Evolutionary conservation across 2,113 vertebrate genomes (phyloP), one percentile per base, ranked within the genome.

Genomic region (Amphiprion ocellaris): DNA sequence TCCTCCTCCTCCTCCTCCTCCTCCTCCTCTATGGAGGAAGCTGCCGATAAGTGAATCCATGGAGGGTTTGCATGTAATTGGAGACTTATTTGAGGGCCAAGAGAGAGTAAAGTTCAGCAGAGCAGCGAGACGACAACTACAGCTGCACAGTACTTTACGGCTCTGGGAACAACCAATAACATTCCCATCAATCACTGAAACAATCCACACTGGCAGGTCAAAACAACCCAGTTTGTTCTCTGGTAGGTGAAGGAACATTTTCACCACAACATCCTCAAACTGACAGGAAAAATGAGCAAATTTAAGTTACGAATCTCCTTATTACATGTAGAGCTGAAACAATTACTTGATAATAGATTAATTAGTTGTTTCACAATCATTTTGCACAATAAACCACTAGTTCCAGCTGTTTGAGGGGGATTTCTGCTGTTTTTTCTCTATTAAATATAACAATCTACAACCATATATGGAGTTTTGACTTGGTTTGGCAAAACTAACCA

Each of bases 31-130:
- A 16, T 16, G 33, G 21, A 77, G 67, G 53, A 75, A 69, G 69
- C 65, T 49, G 28, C 79, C 77, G 86, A 79, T 73, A 74, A 77
- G 56, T 17, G 10, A 73, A 53, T 59, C 53, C n/a, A 2, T 5
- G 56, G 1, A 79, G 79, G 28, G 26, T 54, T 70, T 60, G 61
- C 55, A 44, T 78, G 90, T 82, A 89, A 91, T 46, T 10, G 66
- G 83, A 90, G 87, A 86, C 81, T 2, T 10, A 58, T 16, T 28
- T 2, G n/a, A 64, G 56, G 39, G 55, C 54, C 56, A 50, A 67
- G 39, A 19, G 37, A 28, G 44, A 53, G 14, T 12, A 85, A 79
- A 11, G 7, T 58, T 81, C 1, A 61, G 37, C 17, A n/a, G 66
- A 69, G 44, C 59, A 55, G 14, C 4, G 23, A 50, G 79, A 71